Base-by-base conservation (phyloP, 2,113 vertebrate species). In the Pangasianodon gigas region DNA sequence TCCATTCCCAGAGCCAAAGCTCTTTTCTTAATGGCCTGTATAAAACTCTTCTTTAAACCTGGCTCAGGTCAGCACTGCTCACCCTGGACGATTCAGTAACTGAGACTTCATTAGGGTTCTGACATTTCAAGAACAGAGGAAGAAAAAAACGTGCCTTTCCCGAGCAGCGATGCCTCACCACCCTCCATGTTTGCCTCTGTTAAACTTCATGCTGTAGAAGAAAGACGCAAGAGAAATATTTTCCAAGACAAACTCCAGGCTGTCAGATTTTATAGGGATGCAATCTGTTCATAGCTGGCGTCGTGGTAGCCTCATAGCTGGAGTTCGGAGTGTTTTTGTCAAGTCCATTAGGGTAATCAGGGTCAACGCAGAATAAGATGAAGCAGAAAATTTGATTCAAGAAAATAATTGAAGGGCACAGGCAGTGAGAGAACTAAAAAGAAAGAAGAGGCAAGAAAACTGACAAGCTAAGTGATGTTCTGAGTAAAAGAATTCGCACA, bases 51-150 rank as follows among this genome's bases (percentile, higher is more conserved):
- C 67, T 87, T 56, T 87, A 62, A 88, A 88, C 44, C 21, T 5
- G 14, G 21, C 87, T 88, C 77, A 26, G 85, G 69, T 77, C 71
- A 44, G 52, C 60, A 41, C 18, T 18, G 21, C 11, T 69, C 62
- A 88, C 60, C 75, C 29, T 41, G 54, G 44, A 51, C 8, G 16
- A 24, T 48, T 69, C 41, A 60, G 52, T 11, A 60, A 85, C 52
- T 2, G 32, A 48, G 41, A 16, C 69, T 71, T 85, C 69, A 51
- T 41, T 19, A 6, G 67, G 9, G 48, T 51, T 84, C 54, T 77
- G 82, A 77, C 82, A 77, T 41, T 85, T 84, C 82, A 85, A 89
- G 88, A 54, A 56, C 41, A 62, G 41, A 74, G 26, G 52, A 89
- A 84, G 69, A 75, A 89, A 84, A 37, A 77, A 48, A 16, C 21